phyloP scores from a whole-genome alignment of 2,888 invertebrate genomes.

The Caenorhabditis sinica region DNA sequence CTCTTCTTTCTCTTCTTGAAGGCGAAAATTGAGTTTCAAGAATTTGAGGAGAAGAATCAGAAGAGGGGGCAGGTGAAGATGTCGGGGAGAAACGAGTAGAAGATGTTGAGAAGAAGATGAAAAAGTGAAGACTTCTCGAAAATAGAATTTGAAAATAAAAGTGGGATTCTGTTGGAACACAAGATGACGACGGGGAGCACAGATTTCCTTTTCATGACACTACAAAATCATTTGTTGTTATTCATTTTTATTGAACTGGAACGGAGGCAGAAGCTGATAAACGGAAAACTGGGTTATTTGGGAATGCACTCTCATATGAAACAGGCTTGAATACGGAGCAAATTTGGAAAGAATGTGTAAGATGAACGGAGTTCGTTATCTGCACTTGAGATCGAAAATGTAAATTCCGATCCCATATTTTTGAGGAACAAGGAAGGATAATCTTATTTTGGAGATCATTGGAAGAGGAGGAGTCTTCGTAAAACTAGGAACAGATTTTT shows the following conservation, averaged over 20 bases:
- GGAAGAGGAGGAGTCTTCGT: no score
- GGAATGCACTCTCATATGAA: not conserved
- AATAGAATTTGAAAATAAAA: slow-evolving; percentile 49
- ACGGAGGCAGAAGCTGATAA: not conserved
- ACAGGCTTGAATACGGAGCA: not conserved
- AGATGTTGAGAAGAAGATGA: slow-evolving; percentile 23
- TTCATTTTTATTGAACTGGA: slow-evolving; percentile 2
- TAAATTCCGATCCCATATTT: no score
- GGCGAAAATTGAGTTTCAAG: slow-evolving; percentile 56
- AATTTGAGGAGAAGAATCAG: slow-evolving; percentile 32
- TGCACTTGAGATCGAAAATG: not conserved
- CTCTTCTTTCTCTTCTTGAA: slow-evolving; percentile 11
- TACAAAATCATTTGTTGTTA: slow-evolving; percentile 7
- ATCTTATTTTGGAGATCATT: no score
- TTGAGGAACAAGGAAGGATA: no score
- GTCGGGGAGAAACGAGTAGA: not conserved
- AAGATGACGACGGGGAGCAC: not conserved
- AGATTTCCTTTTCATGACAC: slow-evolving; percentile 6
- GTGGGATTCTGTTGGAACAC: slow-evolving; percentile 32
- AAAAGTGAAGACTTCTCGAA: slow-evolving; percentile 20
- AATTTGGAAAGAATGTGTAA: not conserved
- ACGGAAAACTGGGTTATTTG: not conserved
- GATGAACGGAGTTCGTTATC: slow-evolving; percentile 7
- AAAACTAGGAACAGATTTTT: no score
- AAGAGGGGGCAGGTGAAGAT: slow-evolving; percentile 46